Evolutionary conservation across 2,113 vertebrate genomes (phyloP).

Genomic region (Lonchura striata): DNA sequence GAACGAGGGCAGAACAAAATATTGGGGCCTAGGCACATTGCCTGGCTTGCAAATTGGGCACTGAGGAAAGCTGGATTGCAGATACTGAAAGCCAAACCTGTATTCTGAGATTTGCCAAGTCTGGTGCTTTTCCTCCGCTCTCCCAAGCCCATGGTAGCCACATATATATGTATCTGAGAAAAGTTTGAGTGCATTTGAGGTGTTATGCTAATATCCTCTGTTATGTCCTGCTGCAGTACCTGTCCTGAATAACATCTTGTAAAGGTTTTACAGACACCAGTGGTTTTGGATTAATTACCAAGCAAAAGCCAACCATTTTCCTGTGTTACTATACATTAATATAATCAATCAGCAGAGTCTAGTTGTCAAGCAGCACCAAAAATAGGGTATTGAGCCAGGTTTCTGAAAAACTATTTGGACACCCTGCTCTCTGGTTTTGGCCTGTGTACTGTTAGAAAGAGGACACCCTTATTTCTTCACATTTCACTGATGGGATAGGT

Average conservation of each 20-base stretch:
- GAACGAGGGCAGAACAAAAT: constrained; percentile 20
- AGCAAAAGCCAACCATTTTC: neutral
- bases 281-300: neutral
- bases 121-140: constrained; percentile 15
- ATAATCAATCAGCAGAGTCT: neutral
- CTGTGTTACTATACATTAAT: neutral
- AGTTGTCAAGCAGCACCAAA: neutral
- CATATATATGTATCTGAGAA: neutral
- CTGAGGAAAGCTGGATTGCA: neutral
- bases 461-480: neutral
- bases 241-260: neutral
- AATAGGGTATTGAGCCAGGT: neutral
- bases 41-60: constrained; percentile 12
- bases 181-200: neutral
- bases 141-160: neutral
- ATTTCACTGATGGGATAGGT: neutral
- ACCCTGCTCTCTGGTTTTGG: neutral
- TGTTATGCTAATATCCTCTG: neutral
- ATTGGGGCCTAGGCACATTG: neutral
- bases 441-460: neutral
- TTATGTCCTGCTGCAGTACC: neutral
- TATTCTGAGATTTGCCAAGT: neutral
- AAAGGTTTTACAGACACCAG: neutral
- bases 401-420: neutral
- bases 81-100: neutral